Conservation (phyloP, 2,888 invertebrate genomes). For the Callyntrura guangdongensis region DNA sequence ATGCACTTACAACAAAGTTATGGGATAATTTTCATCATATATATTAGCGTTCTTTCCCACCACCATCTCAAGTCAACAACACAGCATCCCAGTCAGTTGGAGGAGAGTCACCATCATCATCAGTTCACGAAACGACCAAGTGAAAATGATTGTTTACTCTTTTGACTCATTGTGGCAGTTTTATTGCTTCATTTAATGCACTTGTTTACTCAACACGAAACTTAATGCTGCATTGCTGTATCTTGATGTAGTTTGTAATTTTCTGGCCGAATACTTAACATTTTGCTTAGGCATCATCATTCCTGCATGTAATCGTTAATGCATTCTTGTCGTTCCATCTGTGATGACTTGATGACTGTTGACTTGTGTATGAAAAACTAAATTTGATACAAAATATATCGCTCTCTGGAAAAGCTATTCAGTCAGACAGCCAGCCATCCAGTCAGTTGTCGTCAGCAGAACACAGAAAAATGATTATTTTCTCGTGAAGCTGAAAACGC, state of each 20-base stretch:
- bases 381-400: constrained; percentile 1
- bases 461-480: constrained; percentile 39
- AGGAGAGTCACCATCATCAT: neutral
- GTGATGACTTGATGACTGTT: no score
- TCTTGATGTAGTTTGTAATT: neutral
- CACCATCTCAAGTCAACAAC: neutral
- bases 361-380: neutral
- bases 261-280: neutral
- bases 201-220: constrained; percentile 25
- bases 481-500: constrained; percentile 25
- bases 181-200: constrained; percentile 71
- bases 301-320: constrained; percentile 2
- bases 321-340: neutral
- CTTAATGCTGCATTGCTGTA: neutral
- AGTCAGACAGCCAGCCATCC: constrained; percentile 22
- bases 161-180: constrained; percentile 66
- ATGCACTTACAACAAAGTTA: neutral
- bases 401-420: constrained; percentile 13
- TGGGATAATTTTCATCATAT: constrained; percentile 21
- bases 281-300: neutral
- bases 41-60: neutral
- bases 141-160: constrained; percentile 54
- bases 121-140: constrained; percentile 15
- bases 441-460: no score
- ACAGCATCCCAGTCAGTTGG: constrained; percentile 14